A percentile compares a stretch with the other conserved stretches of the same genome.
Conservation (phyloP, 30 jellyfish, hydroid and myxozoan species). For the Mastigias papua region DNA sequence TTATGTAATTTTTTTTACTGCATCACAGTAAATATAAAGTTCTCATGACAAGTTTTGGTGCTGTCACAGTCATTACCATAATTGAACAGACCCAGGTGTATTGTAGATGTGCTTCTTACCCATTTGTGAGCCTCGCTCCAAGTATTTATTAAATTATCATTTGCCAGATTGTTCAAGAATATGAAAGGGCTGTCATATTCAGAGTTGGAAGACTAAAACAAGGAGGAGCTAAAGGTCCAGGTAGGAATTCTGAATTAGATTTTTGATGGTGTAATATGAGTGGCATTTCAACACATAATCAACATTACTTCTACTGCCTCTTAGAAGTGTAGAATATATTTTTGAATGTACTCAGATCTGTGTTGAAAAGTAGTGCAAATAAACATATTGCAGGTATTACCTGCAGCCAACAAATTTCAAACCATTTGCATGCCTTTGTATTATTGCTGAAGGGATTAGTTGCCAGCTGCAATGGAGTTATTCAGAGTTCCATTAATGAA, state of each 20-base stretch:
- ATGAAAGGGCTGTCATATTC: slow-evolving; percentile 94
- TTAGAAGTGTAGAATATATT: too few relatives aligned
- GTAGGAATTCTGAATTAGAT: not conserved
- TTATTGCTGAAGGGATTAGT: not conserved
- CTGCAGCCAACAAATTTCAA: not conserved
- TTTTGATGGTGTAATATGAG: not conserved
- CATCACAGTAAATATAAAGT: too few relatives aligned
- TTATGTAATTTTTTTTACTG: too few relatives aligned
- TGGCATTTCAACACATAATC: too few relatives aligned
- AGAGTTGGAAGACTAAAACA: slow-evolving; percentile 88
- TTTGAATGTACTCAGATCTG: too few relatives aligned
- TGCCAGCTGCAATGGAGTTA: not conserved
- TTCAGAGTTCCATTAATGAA: not conserved
- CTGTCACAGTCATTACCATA: too few relatives aligned
- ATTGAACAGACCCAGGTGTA: too few relatives aligned
- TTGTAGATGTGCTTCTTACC: not conserved
- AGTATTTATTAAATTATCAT: not conserved
- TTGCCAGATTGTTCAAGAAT: slow-evolving; percentile 90
- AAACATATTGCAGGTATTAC: not conserved
- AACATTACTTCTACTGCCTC: too few relatives aligned
- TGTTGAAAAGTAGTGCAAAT: not conserved
- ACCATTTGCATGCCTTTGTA: not conserved
- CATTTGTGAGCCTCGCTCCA: not conserved
- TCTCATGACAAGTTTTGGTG: too few relatives aligned
- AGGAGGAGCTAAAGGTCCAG: slow-evolving; percentile 96